These are phyloP conservation scores for Nesogale talazaci DNA, from an alignment of 2,113 vertebrate species.

Conservation along the genomic window DNA sequence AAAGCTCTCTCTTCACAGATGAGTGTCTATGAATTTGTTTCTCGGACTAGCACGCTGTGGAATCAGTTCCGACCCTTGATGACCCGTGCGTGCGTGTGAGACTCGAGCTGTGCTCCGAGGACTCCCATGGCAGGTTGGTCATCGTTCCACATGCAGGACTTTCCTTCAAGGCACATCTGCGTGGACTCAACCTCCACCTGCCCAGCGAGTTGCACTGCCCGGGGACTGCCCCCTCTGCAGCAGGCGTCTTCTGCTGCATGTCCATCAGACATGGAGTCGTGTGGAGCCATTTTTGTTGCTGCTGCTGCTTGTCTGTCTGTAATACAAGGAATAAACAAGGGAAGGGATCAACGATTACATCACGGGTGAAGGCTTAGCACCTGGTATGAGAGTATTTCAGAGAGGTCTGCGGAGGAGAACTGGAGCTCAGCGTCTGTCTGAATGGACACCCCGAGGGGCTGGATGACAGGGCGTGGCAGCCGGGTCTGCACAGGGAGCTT, in stretches of 20 bases:
- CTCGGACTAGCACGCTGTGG: background rate
- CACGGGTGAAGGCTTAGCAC: background rate
- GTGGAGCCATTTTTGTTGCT: too few relatives aligned
- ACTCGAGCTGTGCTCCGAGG: background rate
- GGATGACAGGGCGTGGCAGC: rapidly evolving
- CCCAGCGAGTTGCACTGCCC: background rate
- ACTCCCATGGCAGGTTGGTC: background rate
- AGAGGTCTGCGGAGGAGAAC: background rate
- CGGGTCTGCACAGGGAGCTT: background rate
- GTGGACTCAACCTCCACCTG: background rate
- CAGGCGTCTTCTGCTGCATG: too few relatives aligned
- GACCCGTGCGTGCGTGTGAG: background rate
- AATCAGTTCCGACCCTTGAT: background rate
- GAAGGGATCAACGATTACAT: background rate
- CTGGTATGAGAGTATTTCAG: background rate
- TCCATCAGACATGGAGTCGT: background rate
- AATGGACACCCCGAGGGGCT: rapidly evolving
- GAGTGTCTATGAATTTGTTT: too few relatives aligned
- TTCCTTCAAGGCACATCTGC: background rate
- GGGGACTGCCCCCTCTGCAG: background rate
- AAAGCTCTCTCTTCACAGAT: too few relatives aligned
- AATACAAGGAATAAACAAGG: background rate
- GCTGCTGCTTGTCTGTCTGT: too few relatives aligned
- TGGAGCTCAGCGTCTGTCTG: background rate
- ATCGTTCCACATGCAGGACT: background rate